These are phyloP conservation scores for Oryctes rhinoceros DNA, from an alignment of 1,140 invertebrate genomes.

Conservation along the genomic window DNA sequence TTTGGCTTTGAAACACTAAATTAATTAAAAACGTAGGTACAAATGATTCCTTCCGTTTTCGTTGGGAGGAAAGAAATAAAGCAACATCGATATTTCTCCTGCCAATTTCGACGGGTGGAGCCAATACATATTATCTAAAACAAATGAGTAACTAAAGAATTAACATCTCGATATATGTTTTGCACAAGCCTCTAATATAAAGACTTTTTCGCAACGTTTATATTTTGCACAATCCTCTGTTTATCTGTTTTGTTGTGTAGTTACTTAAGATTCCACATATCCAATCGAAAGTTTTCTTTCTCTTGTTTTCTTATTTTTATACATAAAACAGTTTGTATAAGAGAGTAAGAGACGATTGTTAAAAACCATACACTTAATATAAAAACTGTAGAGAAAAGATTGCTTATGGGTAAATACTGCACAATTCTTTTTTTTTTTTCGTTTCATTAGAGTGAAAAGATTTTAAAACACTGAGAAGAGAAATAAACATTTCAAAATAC, in stretches of 20 bases:
- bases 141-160: no score
- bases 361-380: not conserved
- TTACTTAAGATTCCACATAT: conserved; percentile 3
- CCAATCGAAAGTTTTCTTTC: not conserved
- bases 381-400: not conserved
- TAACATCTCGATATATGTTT: not conserved
- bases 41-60: no score
- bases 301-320: not conserved
- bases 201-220: not conserved
- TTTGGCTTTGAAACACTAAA: no score
- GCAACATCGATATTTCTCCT: no score
- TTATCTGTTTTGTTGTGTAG: not conserved
- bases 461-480: not conserved
- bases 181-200: not conserved
- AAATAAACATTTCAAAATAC: not conserved
- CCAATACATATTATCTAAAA: no score
- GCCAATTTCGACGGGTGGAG: no score
- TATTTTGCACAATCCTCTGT: conserved; percentile 29
- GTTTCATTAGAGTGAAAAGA: not conserved
- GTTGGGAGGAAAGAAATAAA: no score
- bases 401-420: conserved; percentile 22
- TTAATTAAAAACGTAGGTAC: no score
- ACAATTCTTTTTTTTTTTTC: not conserved
- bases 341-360: not conserved
- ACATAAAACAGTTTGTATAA: not conserved